Base-by-base conservation (phyloP, 2,113 vertebrate species). In the Hippocampus mohnikei region DNA sequence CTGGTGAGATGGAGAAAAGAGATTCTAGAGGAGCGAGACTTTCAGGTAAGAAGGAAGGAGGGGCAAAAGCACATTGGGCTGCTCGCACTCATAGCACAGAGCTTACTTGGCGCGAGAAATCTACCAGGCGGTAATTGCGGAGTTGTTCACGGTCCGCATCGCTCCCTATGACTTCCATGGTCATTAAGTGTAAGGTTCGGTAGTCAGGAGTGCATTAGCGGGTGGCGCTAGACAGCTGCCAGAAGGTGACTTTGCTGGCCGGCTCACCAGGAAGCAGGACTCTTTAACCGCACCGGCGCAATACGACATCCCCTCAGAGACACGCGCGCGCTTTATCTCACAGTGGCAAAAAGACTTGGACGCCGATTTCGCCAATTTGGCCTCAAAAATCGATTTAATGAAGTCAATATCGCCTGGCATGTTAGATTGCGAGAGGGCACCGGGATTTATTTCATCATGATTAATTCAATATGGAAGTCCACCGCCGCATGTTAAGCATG, bases 1-100 rank as follows among this genome's bases (percentile, higher is more conserved):
- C 93, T 98, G 75, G 91, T 97, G 84, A 91, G 92, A 69, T 98
- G 97, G 97, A 94, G 94, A 85, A 97, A 94, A 85, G 93, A 92
- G 93, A 93, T 93, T 69, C 84, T 92, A 3, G 92, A 93, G 29
- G 91, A 92, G 77, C 86, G 77, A 69, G 92, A 98, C 81, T 98
- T 98, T 84, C 97, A 98, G 89, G 97, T 98, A 93, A 52, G 21
- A 52, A 44, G 12, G 3, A 8, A 42, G 11, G 8, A 44, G 29
- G 29, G 29, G 29, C 29, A 18, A 20, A 18, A 20, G 18, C 48
- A 20, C 23, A 27, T 58, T 15, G 4, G 8, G 23, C 25, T 15
- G 9, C 55, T 58, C 21, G 8, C 13, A 27, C 21, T 11, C 21
- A 25, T 15, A 3, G 11, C 27, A 12, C 48, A 2, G 21, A 2